Percentiles rank a stretch among this genome's conserved stretches.
Evolutionary conservation across 2,797 vertebrate species (phyloP).

Genomic region (Natrix natrix): DNA sequence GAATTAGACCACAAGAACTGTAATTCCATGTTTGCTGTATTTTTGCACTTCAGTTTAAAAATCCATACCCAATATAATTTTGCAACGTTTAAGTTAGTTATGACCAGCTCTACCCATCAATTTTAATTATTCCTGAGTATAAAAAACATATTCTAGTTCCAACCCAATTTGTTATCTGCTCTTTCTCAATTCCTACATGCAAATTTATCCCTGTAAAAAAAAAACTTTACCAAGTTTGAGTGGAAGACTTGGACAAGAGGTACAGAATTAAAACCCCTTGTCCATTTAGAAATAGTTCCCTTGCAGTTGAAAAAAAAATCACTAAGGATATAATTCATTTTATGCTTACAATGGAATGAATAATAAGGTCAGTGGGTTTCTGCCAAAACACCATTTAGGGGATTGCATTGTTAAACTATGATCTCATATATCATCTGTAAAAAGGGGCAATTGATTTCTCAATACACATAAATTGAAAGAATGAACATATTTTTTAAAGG

Average conservation of each 20-base stretch:
- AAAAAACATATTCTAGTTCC: not conserved
- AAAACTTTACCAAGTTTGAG: not conserved
- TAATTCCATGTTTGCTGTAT: not conserved
- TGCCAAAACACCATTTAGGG: not conserved
- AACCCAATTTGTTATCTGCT: not conserved
- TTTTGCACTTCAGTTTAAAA: not conserved
- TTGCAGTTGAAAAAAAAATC: not conserved
- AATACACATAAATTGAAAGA: not conserved
- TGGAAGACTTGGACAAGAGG: not conserved
- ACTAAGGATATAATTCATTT: not conserved
- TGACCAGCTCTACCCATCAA: not conserved
- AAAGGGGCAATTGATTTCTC: conserved; percentile 17
- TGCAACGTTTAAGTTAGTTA: not conserved
- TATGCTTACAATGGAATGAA: not conserved
- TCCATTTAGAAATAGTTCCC: not conserved
- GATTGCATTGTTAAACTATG: not conserved
- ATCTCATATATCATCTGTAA: conserved; percentile 6
- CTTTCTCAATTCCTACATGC: not conserved
- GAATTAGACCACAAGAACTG: not conserved
- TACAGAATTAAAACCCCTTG: not conserved
- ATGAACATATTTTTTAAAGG: not conserved
- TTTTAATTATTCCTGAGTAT: not conserved
- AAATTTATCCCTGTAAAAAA: not conserved
- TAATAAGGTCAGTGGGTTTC: not conserved
- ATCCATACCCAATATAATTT: not conserved